A percentile compares a stretch with the other conserved stretches of the same genome.
Conservation (phyloP, 2,113 vertebrate genomes). For the Mustelus asterias region DNA sequence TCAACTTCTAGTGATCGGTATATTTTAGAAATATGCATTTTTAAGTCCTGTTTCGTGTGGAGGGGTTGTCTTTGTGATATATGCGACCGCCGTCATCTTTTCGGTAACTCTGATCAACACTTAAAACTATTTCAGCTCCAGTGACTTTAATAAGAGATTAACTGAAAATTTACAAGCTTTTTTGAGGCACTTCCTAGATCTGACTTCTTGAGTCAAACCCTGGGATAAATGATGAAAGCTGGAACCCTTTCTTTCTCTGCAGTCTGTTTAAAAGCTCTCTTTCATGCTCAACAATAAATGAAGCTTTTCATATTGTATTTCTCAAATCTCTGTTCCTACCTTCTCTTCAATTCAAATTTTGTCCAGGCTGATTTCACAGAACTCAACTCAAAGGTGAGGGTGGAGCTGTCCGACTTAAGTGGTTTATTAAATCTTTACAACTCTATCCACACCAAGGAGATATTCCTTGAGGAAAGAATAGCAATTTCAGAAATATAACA, state of each 20-base stretch:
- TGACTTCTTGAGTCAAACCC: neutral
- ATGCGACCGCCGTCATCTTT: neutral
- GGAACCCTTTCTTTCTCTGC: neutral
- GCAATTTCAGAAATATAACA: no score
- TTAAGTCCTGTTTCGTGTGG: neutral
- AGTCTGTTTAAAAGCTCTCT: neutral
- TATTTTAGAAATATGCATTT: neutral
- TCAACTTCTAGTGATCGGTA: neutral
- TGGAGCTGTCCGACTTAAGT: neutral
- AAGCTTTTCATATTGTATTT: neutral
- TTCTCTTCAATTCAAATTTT: neutral
- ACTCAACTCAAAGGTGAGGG: neutral
- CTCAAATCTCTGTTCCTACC: neutral
- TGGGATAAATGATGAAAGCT: neutral
- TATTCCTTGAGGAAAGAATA: neutral
- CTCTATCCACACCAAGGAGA: neutral
- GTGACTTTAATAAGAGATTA: neutral
- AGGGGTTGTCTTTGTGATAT: neutral
- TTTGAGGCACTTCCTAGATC: no score
- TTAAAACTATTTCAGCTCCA: neutral
- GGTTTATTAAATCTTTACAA: neutral
- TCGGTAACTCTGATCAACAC: neutral
- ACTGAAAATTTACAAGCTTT: neutral
- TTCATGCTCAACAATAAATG: neutral
- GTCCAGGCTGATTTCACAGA: neutral